Evolutionary conservation across 2,888 invertebrate species (phyloP), one percentile per base, ranked within the genome.

Genomic region (Drosophila pegasa): DNA sequence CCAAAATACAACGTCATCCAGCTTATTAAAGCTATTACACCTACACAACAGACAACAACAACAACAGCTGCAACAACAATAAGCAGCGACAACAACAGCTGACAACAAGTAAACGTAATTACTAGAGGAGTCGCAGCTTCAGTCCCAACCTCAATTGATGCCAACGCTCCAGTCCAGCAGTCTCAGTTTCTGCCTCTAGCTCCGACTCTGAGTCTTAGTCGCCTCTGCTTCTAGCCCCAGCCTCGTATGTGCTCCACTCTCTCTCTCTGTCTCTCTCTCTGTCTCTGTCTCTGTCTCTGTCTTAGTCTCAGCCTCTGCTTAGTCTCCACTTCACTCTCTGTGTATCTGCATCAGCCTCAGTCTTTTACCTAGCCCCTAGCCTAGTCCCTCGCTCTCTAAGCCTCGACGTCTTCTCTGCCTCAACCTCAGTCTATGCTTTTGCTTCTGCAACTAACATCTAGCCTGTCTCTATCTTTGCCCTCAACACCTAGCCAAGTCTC

Each of bases 11-110:
- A 81, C 83, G 81, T 83, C 83, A 83, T 83, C 85, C 83, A 84
- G 85, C 83, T 83, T 84, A 84, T 87, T 83, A 83, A 80, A 87
- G 83, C 87, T 84, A 87, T 83, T 83, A 80, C 82, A 81, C 85
- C 84, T 68, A 80, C 84, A 73, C 83, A 72, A 59, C 57, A 71
- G 55, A 37, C 61, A 58, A 48, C 58, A 52, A 18, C 65, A 45
- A 59, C 55, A 62, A 40, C 51, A 52, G 20, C 52, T 20, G 29
- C 59, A 47, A 29, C 51, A 58, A 41, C 50, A 55, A 37, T 29
- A 55, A 52, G 50, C 33, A 50, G 33, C 68, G 57, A 69, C 50
- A 58, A 63, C 63, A 57, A 58, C 55, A 65, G 45, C 56, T 76
- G 76, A 76, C 77, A 76, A 83, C 82, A 83, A 83, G 83, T 76